These are phyloP conservation scores for Gobio occitaniae DNA, from an alignment of 2,797 vertebrate species.

Conservation along the genomic window DNA sequence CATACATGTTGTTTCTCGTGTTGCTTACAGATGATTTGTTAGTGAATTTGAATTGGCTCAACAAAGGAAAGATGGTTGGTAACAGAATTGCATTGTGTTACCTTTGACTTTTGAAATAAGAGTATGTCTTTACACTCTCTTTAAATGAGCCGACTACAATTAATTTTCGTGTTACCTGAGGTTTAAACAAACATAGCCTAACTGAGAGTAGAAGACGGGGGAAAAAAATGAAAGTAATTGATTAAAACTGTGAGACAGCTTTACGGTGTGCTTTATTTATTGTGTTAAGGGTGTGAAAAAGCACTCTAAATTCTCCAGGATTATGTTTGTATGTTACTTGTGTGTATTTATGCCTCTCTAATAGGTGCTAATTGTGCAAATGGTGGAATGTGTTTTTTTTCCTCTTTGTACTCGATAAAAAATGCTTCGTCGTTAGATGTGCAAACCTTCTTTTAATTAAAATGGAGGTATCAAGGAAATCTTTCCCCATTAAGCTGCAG, in stretches of 20 bases:
- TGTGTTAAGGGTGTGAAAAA: slow-evolving; percentile 46
- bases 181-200: not conserved
- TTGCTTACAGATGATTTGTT: not conserved
- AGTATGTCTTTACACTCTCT: not conserved
- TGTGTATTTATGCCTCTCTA: slow-evolving; percentile 62
- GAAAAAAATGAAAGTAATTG: slow-evolving; percentile 63
- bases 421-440: slow-evolving; percentile 55
- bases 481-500: slow-evolving; percentile 65
- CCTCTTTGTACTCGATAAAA: slow-evolving; percentile 60
- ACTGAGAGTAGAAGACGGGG: not conserved
- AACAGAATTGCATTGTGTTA: not conserved
- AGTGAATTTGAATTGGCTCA: not conserved
- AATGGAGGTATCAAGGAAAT: slow-evolving; percentile 65
- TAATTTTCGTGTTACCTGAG: not conserved
- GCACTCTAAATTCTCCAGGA: slow-evolving; percentile 46
- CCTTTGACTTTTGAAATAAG: not conserved
- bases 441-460: slow-evolving; percentile 69
- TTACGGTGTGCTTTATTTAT: slow-evolving; percentile 30
- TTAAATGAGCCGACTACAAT: not conserved
- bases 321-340: slow-evolving; percentile 57
- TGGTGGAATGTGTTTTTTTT: slow-evolving; percentile 59
- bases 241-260: slow-evolving; percentile 53
- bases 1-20: not conserved
- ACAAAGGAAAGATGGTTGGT: not conserved
- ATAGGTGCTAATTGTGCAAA: slow-evolving; percentile 70